Evolutionary conservation across 1,140 invertebrate genomes (phyloP).

Genomic region (Leptinotarsa defecta): DNA sequence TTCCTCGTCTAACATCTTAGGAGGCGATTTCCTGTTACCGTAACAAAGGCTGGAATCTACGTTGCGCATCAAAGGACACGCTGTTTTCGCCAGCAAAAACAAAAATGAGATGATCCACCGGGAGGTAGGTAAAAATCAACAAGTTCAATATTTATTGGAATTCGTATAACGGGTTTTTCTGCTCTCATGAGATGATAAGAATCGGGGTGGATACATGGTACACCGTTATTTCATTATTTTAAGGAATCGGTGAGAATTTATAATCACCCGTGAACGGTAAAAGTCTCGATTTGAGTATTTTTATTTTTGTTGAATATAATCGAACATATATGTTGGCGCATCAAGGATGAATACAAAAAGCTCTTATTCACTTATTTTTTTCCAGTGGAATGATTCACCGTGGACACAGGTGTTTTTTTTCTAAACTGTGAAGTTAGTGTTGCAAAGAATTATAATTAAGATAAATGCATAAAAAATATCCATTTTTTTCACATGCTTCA

Average conservation of each 20-base stretch:
- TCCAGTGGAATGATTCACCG: no score
- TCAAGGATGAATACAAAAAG: no score
- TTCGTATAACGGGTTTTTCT: conserved; percentile 8
- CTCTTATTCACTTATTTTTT: no score
- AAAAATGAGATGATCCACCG: conserved; percentile 9
- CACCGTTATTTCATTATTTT: conserved; percentile 6
- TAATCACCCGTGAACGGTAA: conserved; percentile 29
- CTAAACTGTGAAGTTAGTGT: no score
- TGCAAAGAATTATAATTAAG: no score
- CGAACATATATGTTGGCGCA: no score
- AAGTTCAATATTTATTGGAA: conserved; percentile 17
- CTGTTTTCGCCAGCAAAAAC: neutral
- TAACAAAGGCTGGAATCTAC: conserved; percentile 11
- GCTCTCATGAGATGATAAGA: neutral
- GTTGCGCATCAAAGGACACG: conserved; percentile 9
- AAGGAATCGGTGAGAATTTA: neutral
- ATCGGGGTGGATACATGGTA: neutral
- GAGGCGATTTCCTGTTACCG: conserved; percentile 5
- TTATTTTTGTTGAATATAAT: no score
- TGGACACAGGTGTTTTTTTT: no score
- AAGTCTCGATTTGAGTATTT: conserved; percentile 17
- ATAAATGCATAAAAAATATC: no score
- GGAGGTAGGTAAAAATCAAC: neutral
- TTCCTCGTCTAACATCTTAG: neutral
- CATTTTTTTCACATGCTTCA: no score